phyloP scores from a whole-genome alignment of 2,797 vertebrate species.

The Spatula clypeata region DNA sequence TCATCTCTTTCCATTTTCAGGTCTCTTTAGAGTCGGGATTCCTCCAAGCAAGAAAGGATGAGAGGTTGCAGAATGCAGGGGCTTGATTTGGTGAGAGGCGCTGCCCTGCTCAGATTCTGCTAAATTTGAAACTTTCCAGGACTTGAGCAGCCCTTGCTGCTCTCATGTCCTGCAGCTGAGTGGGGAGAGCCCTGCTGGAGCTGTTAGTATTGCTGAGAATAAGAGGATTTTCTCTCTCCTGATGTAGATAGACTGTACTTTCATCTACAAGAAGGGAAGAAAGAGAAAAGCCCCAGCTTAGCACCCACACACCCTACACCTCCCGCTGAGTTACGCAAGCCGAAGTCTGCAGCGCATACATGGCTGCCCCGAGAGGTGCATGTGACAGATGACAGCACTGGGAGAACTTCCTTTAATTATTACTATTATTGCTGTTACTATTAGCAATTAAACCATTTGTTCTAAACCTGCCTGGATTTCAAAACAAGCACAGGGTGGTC shows the following conservation, averaged over 20 bases:
- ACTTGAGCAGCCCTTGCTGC: rapidly evolving
- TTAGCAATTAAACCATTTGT: background rate
- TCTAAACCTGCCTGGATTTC: background rate
- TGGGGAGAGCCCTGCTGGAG: background rate
- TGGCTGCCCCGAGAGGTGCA: rapidly evolving
- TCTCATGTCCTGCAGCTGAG: rapidly evolving
- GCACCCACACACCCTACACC: background rate
- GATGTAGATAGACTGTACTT: background rate
- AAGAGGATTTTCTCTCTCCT: background rate
- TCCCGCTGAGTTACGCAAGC: background rate
- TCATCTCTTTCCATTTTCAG: background rate
- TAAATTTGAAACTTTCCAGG: rapidly evolving
- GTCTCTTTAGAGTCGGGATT: background rate
- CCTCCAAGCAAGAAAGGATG: background rate
- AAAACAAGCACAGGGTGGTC: background rate
- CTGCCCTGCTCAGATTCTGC: background rate
- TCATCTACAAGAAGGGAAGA: background rate
- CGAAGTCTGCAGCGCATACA: rapidly evolving
- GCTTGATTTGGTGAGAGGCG: background rate
- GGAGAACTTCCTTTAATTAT: constrained; percentile 37
- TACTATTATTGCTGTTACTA: background rate
- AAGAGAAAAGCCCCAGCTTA: background rate
- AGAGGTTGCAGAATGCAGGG: background rate
- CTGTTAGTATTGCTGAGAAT: background rate
- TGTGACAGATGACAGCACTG: constrained; percentile 14